Evolutionary conservation across 2,888 invertebrate genomes (phyloP).

Genomic region (Muscina levida): DNA sequence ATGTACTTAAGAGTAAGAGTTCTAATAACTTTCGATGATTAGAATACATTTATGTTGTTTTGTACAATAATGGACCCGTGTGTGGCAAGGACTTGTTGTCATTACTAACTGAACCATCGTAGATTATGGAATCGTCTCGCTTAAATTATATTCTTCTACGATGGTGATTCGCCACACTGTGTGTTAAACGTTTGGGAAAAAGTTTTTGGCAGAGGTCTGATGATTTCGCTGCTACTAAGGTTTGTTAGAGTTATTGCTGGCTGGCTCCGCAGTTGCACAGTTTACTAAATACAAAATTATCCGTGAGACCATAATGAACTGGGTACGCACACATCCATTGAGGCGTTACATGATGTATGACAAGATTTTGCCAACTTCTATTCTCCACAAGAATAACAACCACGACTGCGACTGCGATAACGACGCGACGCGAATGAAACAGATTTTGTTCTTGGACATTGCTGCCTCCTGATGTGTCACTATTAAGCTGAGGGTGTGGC

Average conservation of each 20-base stretch:
- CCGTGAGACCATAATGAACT: constrained; percentile 76
- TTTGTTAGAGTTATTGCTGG: constrained; percentile 14
- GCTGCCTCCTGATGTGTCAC: constrained; percentile 41
- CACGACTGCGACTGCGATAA: too few species aligned
- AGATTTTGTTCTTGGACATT: constrained; percentile 36
- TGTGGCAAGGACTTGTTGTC: too few species aligned
- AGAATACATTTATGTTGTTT: too few species aligned
- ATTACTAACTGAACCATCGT: too few species aligned
- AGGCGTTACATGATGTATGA: constrained; percentile 77
- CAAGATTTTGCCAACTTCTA: constrained; percentile 66
- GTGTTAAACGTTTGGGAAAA: not conserved
- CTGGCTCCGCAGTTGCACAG: constrained; percentile 45
- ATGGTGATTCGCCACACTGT: not conserved
- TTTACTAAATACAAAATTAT: constrained; percentile 67
- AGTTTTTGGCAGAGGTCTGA: not conserved
- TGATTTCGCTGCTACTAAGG: too few species aligned
- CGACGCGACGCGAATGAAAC: too few species aligned
- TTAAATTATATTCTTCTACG: too few species aligned
- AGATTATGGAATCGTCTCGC: too few species aligned
- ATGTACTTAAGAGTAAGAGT: too few species aligned
- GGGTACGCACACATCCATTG: constrained; percentile 77
- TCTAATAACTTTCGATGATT: too few species aligned
- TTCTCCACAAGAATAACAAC: constrained; percentile 31
- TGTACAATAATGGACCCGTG: too few species aligned
- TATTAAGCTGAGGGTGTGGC: constrained; percentile 64